Conservation (phyloP, 2,888 invertebrate species). For the Brachypterus glaber region DNA sequence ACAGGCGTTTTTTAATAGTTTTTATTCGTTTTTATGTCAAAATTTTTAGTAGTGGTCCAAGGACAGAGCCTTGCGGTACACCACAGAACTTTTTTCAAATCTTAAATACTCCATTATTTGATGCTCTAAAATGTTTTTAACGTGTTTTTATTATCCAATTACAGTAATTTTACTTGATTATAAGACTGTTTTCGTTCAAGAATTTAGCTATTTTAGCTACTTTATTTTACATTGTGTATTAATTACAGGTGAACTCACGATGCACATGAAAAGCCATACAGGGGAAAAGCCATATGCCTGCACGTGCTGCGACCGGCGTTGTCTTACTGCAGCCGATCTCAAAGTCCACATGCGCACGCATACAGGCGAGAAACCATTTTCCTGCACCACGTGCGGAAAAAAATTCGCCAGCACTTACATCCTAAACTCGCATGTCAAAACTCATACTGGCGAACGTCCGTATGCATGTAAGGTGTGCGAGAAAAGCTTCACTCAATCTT, state of each 20-base stretch:
- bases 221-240: too few relatives aligned
- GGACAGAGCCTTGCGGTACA: too few relatives aligned
- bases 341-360: constrained; percentile 43
- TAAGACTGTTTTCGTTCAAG: too few relatives aligned
- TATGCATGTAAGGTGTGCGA: constrained; percentile 49
- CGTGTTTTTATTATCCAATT: too few relatives aligned
- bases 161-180: too few relatives aligned
- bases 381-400: constrained; percentile 34
- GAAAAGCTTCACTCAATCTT: constrained; percentile 52
- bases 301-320: constrained; percentile 47
- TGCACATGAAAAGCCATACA: constrained; percentile 48
- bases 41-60: too few relatives aligned
- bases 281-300: constrained; percentile 47
- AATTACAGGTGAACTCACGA: constrained; percentile 36
- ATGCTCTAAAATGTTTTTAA: too few relatives aligned
- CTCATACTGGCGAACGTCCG: constrained; percentile 54
- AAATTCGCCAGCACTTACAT: constrained; percentile 54
- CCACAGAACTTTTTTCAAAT: too few relatives aligned
- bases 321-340: constrained; percentile 45
- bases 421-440: constrained; percentile 50
- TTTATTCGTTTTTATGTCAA: too few relatives aligned
- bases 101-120: too few relatives aligned
- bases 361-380: constrained; percentile 37
- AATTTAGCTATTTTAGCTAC: too few relatives aligned
- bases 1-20: too few relatives aligned